Evolutionary conservation across 53 echinoderm and acorn worm genomes (phyloP), one percentile per base, ranked within the genome.

Genomic region (Crossaster papposus): DNA sequence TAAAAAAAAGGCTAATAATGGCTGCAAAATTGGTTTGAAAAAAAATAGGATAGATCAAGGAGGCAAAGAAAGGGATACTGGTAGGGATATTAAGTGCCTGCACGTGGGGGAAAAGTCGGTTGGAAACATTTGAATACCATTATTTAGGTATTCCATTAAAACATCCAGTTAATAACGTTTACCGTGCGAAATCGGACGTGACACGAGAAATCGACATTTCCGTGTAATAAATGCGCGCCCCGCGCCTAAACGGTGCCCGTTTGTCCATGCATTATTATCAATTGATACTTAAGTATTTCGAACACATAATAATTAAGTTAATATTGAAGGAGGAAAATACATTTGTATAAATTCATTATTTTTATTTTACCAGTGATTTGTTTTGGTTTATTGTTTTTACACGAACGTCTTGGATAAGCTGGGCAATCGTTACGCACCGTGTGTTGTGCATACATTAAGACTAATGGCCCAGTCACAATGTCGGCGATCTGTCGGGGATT

Each of bases 1-100:
- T 14, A 74, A 74, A 23, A 79, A 79, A 82, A 82, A 36, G 82
- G 2, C 37, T 36, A 54, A 87, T 77, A 87, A 87, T 87, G 36
- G 77, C 62, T 54, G 24, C 18, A 63, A 86, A 54, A 75, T 63
- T 20, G 35, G 23, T 29, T 24, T 12, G 37, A 2, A 4, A 34
- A 33, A 84, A 50, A 33, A 8, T 0, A 33, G 72, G 53, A 30
- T 13, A 71, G 6, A 71, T 71, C 32, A n/a, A 71, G 29, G 23
- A 31, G 71, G 71, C 13, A 31, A 28, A 28, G 79, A 79, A 51
- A 32, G 52, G 79, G 50, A 38, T 14, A 36, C 44, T 44, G 9
- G 17, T 34, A 77, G 36, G 77, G 8, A 71, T 5, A 28, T n/a
- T n/a, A 23, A 71, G 74, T 30, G 30, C 18, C 7, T 32, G 85